Conservation (phyloP, 2,888 invertebrate genomes). For the Torymus aiolomorphi region DNA sequence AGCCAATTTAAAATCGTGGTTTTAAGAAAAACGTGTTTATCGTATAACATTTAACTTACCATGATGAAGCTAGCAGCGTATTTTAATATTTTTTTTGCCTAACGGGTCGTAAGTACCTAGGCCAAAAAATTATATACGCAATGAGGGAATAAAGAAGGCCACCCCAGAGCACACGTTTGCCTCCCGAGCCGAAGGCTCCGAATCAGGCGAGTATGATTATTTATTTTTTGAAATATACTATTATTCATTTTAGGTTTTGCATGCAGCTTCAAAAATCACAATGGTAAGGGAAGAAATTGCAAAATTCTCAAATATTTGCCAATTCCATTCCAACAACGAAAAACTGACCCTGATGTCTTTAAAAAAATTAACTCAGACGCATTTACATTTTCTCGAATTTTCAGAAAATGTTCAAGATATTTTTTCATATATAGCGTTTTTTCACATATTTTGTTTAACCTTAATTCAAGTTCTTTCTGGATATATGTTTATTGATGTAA, state of each 20-base stretch:
- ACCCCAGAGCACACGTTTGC: too few species aligned
- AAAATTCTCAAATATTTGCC: conserved; percentile 17
- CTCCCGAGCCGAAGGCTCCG: too few species aligned
- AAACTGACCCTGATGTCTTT: not conserved
- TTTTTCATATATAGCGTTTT: conserved; percentile 59
- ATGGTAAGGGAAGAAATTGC: conserved; percentile 35
- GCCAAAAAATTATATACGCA: too few species aligned
- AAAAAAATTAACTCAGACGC: conserved; percentile 38
- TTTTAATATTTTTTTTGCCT: too few species aligned
- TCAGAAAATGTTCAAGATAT: conserved; percentile 58
- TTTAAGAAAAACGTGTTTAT: too few species aligned
- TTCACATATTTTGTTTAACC: conserved; percentile 61
- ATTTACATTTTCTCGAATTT: conserved; percentile 58
- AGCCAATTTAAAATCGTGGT: too few species aligned
- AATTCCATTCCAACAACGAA: not conserved
- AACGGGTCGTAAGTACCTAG: too few species aligned
- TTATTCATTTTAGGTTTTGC: conserved; percentile 40
- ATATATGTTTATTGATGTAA: conserved; percentile 61
- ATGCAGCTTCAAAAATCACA: conserved; percentile 41
- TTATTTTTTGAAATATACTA: too few species aligned
- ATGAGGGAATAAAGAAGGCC: too few species aligned
- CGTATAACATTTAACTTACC: too few species aligned
- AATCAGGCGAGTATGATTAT: too few species aligned
- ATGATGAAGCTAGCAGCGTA: too few species aligned
- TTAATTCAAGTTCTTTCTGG: conserved; percentile 60